Conservation (phyloP, 2,113 vertebrate genomes). For the Phyllostomus discolor region DNA sequence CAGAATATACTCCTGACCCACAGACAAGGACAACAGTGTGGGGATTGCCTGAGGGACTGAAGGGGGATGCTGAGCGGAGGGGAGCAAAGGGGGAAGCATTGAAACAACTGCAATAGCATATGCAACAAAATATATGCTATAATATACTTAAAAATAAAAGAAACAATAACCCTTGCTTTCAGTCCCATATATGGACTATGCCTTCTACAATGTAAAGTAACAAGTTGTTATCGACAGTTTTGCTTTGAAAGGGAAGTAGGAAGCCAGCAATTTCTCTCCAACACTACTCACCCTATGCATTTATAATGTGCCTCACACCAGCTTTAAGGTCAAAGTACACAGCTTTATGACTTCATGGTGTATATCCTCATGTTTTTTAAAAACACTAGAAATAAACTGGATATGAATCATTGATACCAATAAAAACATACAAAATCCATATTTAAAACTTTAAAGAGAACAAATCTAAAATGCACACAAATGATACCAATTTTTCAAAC, state of each 20-base stretch:
- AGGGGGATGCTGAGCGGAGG: too few relatives aligned
- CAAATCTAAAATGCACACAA: neutral
- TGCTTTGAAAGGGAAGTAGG: neutral
- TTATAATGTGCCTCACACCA: neutral
- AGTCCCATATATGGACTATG: neutral
- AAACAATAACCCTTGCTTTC: neutral
- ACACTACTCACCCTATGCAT: neutral
- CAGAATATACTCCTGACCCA: too few relatives aligned
- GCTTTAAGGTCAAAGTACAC: neutral
- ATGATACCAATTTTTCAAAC: neutral
- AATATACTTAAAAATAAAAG: too few relatives aligned
- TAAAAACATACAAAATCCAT: neutral
- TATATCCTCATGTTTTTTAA: neutral
- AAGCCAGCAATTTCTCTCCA: neutral
- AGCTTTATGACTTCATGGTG: neutral
- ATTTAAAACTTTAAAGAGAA: neutral
- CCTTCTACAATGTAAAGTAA: neutral
- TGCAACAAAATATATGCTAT: too few relatives aligned
- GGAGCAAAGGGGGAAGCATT: too few relatives aligned
- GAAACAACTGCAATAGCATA: too few relatives aligned
- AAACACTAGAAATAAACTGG: neutral
- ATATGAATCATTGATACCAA: neutral
- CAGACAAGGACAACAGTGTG: too few relatives aligned
- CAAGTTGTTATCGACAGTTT: neutral
- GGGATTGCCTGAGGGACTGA: too few relatives aligned